Evolutionary conservation across 2,113 vertebrate species (phyloP).

Genomic region (Danio rerio): DNA sequence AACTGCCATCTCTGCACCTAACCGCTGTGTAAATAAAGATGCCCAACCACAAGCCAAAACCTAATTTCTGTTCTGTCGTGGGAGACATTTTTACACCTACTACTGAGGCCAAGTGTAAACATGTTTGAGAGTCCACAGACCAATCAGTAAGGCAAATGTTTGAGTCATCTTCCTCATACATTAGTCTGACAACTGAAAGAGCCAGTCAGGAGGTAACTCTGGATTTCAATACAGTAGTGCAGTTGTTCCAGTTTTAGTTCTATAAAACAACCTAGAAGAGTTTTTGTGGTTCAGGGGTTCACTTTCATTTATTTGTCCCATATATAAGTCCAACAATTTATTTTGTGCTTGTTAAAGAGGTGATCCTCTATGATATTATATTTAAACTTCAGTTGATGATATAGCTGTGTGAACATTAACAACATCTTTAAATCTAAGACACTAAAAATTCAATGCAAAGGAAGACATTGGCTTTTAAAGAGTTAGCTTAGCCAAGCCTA

Average conservation of each 20-base stretch:
- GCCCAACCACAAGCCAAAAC: constrained; percentile 37
- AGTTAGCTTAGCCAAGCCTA: no score
- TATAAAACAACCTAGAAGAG: neutral
- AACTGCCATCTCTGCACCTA: constrained; percentile 27
- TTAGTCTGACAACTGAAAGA: constrained; percentile 19
- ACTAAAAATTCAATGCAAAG: no score
- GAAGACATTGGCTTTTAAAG: no score
- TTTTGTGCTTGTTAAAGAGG: neutral
- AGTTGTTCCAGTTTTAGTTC: neutral
- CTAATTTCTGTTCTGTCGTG: constrained; percentile 31
- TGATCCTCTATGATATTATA: no score
- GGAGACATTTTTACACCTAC: constrained; percentile 32
- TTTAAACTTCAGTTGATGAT: no score
- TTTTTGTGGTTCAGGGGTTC: neutral
- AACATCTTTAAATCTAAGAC: no score
- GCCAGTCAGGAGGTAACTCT: neutral
- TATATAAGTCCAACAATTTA: neutral
- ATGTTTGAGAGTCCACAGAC: constrained; percentile 41
- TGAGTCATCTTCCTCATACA: constrained; percentile 22
- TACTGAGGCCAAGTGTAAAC: constrained; percentile 20
- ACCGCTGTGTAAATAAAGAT: constrained; percentile 54
- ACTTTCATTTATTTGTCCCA: neutral
- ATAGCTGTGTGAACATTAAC: no score
- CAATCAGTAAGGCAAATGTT: constrained; percentile 43
- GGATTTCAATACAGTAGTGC: neutral